phyloP scores from a whole-genome alignment of 1,140 invertebrate species.

The Chelonus insularis region DNA sequence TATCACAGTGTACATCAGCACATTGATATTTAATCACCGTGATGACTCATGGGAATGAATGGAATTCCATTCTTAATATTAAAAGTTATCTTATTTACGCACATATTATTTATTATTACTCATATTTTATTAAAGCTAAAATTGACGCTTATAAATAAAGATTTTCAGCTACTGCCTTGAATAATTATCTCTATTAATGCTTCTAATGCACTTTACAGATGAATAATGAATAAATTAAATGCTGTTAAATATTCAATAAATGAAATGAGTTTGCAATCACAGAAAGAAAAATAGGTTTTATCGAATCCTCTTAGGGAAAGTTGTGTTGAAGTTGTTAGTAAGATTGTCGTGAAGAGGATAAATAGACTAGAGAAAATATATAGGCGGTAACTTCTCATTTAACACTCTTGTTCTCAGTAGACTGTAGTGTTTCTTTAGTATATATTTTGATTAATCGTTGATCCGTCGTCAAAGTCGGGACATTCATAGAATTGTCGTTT shows the following conservation, averaged over 20 bases:
- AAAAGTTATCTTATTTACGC: not conserved
- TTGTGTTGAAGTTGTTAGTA: not conserved
- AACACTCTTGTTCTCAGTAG: not conserved
- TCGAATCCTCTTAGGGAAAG: no score
- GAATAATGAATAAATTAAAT: no score
- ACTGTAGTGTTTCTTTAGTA: not conserved
- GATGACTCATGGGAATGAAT: conserved; percentile 35
- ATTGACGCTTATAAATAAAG: not conserved
- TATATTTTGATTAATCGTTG: conserved; percentile 8
- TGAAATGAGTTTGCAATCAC: no score
- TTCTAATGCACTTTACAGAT: no score
- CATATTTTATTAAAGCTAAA: not conserved
- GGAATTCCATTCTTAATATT: conserved; percentile 13
- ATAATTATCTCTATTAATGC: no score
- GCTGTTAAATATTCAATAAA: no score
- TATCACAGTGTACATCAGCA: no score
- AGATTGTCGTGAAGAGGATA: not conserved
- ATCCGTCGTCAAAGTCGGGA: conserved; percentile 6
- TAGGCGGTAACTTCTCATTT: conserved; percentile 12
- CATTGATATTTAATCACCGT: not conserved
- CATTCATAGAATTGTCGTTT: not conserved
- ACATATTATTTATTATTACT: not conserved
- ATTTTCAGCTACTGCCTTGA: not conserved
- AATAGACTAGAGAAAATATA: not conserved
- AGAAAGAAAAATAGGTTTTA: no score